Base-by-base conservation (phyloP, 2,888 invertebrate genomes). In the Empis livida region DNA sequence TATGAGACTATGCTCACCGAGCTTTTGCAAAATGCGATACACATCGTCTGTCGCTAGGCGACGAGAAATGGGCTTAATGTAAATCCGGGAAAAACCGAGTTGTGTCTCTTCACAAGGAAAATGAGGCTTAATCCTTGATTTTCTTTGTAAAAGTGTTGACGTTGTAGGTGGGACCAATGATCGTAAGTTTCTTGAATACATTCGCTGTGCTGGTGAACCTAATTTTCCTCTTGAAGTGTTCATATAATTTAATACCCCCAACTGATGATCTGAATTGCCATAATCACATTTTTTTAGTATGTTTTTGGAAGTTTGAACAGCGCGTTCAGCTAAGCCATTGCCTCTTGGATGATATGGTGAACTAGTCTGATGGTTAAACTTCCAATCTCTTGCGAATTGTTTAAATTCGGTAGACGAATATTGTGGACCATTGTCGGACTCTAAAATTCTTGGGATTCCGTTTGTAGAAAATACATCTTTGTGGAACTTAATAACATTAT, bases 381-480 rank as follows among this genome's bases (percentile, higher is more conserved):
- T 50, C 41, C 49, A 51, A 23, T 53, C 49, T 15, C 32, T 52
- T 15, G 52, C 48, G 52, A 57, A 56, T 4, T 42, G 17, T 48
- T 55, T 51, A 15, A 59, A 53, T 47, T 54, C 44, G 27, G 44
- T 38, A 4, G 47, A 45, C 2, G 40, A 49, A 44, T 55, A 56
- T 43, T 59, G 55, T 43, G 53, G 48, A 13, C 53, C 54, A 11
- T 53, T 53, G 41, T 58, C 55, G 2, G 49, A 47, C 39, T 54
- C 50, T 10, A 57, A 16, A 5, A 37, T 51, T 10, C 47, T 39
- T 8, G 55, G 53, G 10, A 54, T 55, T 5, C 53, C 55, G 39
- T 42, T 3, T 5, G 3, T 11, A 2, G 39, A 44, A 38, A 49
- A 49, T 10, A 46, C 17, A 5, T 13, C 15, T 44, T 43, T 46